phyloP scores from a whole-genome alignment of 1,140 invertebrate genomes.

The Hycleus cichorii region DNA sequence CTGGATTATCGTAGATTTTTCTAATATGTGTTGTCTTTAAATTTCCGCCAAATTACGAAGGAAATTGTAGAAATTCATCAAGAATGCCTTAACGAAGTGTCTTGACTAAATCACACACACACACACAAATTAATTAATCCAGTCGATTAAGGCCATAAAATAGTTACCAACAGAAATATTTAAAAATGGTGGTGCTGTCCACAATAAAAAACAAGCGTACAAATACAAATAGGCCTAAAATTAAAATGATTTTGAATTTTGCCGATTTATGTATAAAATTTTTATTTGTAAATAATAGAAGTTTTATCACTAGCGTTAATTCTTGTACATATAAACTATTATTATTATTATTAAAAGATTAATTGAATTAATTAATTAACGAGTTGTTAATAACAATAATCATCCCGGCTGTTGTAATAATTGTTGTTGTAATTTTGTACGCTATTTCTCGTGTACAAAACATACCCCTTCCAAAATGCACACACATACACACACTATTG shows the following conservation, averaged over 20 bases:
- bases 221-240: constrained; percentile 29
- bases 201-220: constrained; percentile 24
- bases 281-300: neutral
- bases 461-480: constrained; percentile 22
- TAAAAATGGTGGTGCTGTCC: constrained; percentile 19
- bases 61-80: constrained; percentile 5
- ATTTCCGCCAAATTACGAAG: no score
- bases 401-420: constrained; percentile 19
- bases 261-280: neutral
- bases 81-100: constrained; percentile 13
- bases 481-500: neutral
- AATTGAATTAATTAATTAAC: neutral
- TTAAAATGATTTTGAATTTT: neutral
- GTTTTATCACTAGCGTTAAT: neutral
- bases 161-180: constrained; percentile 17
- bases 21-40: no score
- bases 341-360: neutral
- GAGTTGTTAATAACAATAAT: no score
- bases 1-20: neutral
- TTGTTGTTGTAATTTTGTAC: constrained; percentile 25
- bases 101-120: constrained; percentile 10
- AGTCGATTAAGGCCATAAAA: constrained; percentile 11
- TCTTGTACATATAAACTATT: neutral
- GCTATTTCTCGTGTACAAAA: constrained; percentile 7
- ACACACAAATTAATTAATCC: constrained; percentile 3